Evolutionary conservation across 2,888 invertebrate genomes (phyloP).

Genomic region (Alentia gelatinosa): DNA sequence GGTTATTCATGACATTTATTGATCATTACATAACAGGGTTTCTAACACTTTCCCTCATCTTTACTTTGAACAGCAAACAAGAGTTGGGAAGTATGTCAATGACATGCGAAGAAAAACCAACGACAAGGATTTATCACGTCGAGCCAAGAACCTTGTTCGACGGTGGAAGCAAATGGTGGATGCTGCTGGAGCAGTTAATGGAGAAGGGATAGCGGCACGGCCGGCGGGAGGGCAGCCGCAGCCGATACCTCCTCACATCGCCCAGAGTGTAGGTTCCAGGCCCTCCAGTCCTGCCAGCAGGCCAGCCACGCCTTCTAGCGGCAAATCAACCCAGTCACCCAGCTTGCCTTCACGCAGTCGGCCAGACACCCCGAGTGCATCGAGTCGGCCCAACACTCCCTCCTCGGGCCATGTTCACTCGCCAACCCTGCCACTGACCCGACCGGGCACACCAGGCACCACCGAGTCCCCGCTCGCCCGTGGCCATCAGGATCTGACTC

Average conservation of each 20-base stretch:
- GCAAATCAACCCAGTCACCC: conserved; percentile 62
- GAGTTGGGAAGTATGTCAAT: conserved; percentile 95
- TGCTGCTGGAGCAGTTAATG: conserved; percentile 62
- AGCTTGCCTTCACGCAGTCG: conserved; percentile 58
- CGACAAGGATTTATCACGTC: conserved; percentile 91
- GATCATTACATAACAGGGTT: no score
- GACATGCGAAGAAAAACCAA: conserved; percentile 92
- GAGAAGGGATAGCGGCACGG: conserved; percentile 69
- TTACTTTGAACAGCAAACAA: conserved; percentile 93
- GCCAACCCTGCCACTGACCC: neutral
- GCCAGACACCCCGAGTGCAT: conserved; percentile 57
- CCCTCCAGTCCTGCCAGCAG: conserved; percentile 70
- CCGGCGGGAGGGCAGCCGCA: neutral
- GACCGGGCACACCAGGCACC: neutral
- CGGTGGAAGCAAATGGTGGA: conserved; percentile 93
- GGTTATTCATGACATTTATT: no score
- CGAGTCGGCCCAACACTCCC: conserved; percentile 59
- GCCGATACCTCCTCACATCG: conserved; percentile 38
- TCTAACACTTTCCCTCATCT: no score
- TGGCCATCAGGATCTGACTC: neutral
- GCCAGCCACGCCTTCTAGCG: conserved; percentile 61
- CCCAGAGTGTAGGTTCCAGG: conserved; percentile 62
- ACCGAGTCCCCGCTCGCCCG: neutral
- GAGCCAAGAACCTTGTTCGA: conserved; percentile 94
- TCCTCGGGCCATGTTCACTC: neutral